Percentiles rank a stretch among this genome's conserved stretches.
These are phyloP conservation scores for Buceros bicornis DNA, from an alignment of 2,797 vertebrate species.

Conservation along the genomic window DNA sequence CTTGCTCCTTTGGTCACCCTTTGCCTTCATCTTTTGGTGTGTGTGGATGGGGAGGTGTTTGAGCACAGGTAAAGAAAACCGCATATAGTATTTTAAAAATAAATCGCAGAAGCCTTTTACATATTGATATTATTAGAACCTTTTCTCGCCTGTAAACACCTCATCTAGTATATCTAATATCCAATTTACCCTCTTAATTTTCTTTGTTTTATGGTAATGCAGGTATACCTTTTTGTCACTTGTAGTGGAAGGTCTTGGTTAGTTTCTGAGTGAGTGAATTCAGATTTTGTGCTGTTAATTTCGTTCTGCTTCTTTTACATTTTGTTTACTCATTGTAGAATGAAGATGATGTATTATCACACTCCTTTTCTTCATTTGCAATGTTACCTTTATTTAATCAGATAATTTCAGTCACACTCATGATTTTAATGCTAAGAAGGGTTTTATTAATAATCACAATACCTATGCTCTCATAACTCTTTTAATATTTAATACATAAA, in stretches of 20 bases:
- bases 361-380: neutral
- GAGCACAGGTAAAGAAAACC: neutral
- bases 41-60: neutral
- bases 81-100: neutral
- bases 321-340: neutral
- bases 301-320: neutral
- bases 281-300: neutral
- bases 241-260: neutral
- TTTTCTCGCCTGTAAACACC: neutral
- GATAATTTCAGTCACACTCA: neutral
- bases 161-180: neutral
- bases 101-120: neutral
- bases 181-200: neutral
- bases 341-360: neutral
- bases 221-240: neutral
- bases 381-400: neutral
- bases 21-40: neutral
- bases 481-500: neutral
- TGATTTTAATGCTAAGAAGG: neutral
- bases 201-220: neutral
- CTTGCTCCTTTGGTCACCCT: neutral
- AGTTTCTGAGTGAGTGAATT: neutral
- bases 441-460: neutral
- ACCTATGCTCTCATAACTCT: neutral
- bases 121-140: neutral